A percentile compares a stretch with the other conserved stretches of the same genome.
phyloP scores from a whole-genome alignment of 2,797 vertebrate genomes.

The Poeciliopsis presidionis region DNA sequence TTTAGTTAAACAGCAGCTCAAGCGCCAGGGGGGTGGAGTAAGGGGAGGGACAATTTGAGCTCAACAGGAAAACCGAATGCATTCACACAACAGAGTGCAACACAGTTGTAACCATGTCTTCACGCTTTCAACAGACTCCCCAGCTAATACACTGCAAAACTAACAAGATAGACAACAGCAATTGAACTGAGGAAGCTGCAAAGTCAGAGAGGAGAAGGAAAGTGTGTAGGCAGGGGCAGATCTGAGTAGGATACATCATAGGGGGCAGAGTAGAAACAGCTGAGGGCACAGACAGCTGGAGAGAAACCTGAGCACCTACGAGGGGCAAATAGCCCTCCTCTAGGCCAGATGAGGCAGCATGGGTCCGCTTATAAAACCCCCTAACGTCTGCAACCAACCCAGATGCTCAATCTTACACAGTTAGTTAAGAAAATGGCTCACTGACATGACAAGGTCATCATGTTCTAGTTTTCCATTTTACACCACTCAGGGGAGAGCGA shows the following conservation, averaged over 20 bases:
- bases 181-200: not conserved
- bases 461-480: not conserved
- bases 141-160: constrained; percentile 3
- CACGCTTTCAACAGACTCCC: constrained; percentile 6
- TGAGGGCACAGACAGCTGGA: constrained; percentile 78
- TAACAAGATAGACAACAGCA: not conserved
- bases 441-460: constrained; percentile 14
- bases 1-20: constrained; percentile 76
- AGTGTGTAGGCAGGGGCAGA: constrained; percentile 19
- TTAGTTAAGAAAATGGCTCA: not conserved
- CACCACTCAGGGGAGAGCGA: not conserved
- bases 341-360: constrained; percentile 49
- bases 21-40: constrained; percentile 12
- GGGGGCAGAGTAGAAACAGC: constrained; percentile 70
- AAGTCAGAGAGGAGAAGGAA: constrained; percentile 8
- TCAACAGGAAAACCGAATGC: constrained; percentile 30
- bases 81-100: constrained; percentile 18
- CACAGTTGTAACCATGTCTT: constrained; percentile 12
- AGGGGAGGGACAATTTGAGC: constrained; percentile 13
- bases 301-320: constrained; percentile 70
- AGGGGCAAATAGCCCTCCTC: constrained; percentile 65
- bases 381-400: not conserved
- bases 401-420: not conserved
- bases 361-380: constrained; percentile 18
- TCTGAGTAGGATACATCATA: constrained; percentile 35